Evolutionary conservation across 1,140 invertebrate species (phyloP), one percentile per base, ranked within the genome.

Genomic region (Bacillus rossius): DNA sequence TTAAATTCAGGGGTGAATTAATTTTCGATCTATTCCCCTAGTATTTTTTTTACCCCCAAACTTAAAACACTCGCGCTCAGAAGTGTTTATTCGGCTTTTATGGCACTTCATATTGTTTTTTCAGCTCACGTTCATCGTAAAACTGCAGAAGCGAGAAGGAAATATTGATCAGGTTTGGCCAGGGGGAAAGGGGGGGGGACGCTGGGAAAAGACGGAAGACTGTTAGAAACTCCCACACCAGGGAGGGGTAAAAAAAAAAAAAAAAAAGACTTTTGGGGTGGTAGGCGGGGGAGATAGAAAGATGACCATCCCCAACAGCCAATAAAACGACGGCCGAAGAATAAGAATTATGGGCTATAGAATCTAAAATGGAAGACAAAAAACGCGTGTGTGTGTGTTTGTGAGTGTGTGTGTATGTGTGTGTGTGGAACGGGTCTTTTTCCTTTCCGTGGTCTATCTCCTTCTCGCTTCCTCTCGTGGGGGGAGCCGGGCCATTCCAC

Each of bases 341-440:
- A 19, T 45, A 45, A 45, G 43, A 45, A 45, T 45, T 45, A 45
- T 45, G 17, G 43, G 17, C 43, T 20, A 45, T 45, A 45, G 43
- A 45, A 45, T 45, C 43, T 45, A 45, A 45, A 45, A 45, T 45
- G 43, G 43, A 25, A 45, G 43, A 45, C 17, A 45, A 45, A 45
- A 45, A 45, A 45, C 43, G 43, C 10, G 23, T 19, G 23, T 5
- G 43, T 5, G 10, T 45, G 17, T 45, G 5, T n/a, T n/a, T n/a
- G n/a, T n/a, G 43, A 25, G 43, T 5, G 43, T 5, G 10, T 45
- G 17, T 45, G 5, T 5, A n/a, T 5, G 10, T 45, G 17, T 45
- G 5, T 45, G 4, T 45, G 43, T 45, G 43, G 43, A 20, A 7
- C n/a, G 5, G 17, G 17, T n/a, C 43, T n/a, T 45, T 45, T 45